These are phyloP conservation scores for Latrodectus elegans DNA, from an alignment of 2,888 invertebrate genomes.

Conservation along the genomic window DNA sequence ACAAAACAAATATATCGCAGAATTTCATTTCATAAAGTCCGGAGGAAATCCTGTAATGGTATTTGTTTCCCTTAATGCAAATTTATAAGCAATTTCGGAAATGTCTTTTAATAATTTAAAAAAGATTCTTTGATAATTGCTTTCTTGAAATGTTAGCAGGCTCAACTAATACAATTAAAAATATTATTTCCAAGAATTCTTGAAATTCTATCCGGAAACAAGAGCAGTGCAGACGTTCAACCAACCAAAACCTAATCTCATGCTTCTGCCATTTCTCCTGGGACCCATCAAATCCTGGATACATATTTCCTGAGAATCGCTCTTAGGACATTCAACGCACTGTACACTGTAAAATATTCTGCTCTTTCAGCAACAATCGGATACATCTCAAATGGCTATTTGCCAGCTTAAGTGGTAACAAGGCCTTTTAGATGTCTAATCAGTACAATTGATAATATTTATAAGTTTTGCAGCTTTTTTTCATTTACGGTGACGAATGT, in stretches of 20 bases:
- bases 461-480: constrained; percentile 27
- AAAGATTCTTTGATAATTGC: not conserved
- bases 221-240: not conserved
- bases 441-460: constrained; percentile 61
- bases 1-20: no score
- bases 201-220: not conserved
- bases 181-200: not conserved
- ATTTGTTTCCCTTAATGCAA: no score
- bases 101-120: not conserved
- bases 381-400: constrained; percentile 8
- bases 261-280: not conserved
- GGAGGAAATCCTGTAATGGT: no score
- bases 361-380: constrained; percentile 25
- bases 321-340: not conserved
- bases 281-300: constrained; percentile 2
- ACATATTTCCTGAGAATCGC: constrained; percentile 11
- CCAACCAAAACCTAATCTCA: not conserved
- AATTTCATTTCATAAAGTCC: no score
- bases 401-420: constrained; percentile 55
- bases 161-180: constrained; percentile 5
- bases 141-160: not conserved
- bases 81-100: not conserved
- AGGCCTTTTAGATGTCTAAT: constrained; percentile 56
- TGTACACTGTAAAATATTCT: not conserved
- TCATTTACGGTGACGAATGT: not conserved